A percentile compares a stretch with the other conserved stretches of the same genome.
Evolutionary conservation across 1,140 invertebrate species (phyloP).

Genomic region (Pseudobourletiella spinata): DNA sequence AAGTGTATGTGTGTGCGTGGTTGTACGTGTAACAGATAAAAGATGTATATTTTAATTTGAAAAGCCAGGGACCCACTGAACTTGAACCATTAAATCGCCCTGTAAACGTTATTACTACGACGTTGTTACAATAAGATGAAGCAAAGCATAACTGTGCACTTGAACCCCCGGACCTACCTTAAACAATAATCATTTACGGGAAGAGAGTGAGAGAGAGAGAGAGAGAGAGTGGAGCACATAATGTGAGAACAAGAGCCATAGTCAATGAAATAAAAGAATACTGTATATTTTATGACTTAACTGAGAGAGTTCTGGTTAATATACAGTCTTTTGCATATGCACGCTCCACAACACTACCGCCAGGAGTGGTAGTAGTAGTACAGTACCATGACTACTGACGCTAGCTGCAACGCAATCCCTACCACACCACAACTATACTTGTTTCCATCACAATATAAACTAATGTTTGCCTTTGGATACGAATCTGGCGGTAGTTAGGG

Average conservation of each 20-base stretch:
- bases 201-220: no score
- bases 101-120: not conserved
- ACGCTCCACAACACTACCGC: not conserved
- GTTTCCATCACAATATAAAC: no score
- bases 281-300: constrained; percentile 3
- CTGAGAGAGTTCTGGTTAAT: not conserved
- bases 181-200: constrained; percentile 8
- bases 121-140: not conserved
- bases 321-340: constrained; percentile 1
- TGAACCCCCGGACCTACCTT: constrained; percentile 6
- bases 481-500: no score
- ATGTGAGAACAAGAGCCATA: constrained; percentile 10
- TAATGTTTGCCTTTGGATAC: no score
- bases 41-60: not conserved
- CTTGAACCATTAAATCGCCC: not conserved
- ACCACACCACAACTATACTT: no score
- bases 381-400: no score
- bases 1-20: not conserved
- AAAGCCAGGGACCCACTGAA: not conserved
- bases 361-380: no score
- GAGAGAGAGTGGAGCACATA: no score
- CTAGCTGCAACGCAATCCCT: no score
- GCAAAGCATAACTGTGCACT: constrained; percentile 1
- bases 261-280: constrained; percentile 12
- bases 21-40: not conserved